Evolutionary conservation across 2,888 invertebrate species (phyloP).

Genomic region (Ormyrus thymus): DNA sequence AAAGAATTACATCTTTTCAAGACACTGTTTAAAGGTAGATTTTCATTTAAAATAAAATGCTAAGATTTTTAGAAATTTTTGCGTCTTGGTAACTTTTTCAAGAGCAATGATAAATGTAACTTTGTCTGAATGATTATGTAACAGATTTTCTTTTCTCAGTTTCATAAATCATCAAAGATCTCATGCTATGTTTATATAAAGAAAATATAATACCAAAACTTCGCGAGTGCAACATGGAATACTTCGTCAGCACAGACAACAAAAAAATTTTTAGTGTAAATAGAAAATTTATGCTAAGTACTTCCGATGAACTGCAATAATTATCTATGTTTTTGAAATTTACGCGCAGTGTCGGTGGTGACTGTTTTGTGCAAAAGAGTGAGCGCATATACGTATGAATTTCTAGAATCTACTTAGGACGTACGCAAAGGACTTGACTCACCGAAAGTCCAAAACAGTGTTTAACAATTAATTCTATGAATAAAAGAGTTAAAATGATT

Average conservation of each 20-base stretch:
- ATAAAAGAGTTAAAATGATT: constrained; percentile 44
- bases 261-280: constrained; percentile 40
- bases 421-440: background rate
- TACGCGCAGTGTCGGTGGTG: constrained; percentile 40
- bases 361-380: constrained; percentile 33
- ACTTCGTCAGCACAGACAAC: constrained; percentile 4
- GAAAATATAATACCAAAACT: constrained; percentile 3
- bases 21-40: too few species aligned
- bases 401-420: constrained; percentile 18
- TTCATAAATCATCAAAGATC: background rate
- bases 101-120: too few species aligned
- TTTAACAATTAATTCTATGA: constrained; percentile 45
- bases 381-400: constrained; percentile 5
- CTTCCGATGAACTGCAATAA: constrained; percentile 29
- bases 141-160: background rate
- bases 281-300: constrained; percentile 23
- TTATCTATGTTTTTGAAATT: constrained; percentile 7
- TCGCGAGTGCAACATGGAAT: background rate
- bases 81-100: too few species aligned
- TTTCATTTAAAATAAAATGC: too few species aligned
- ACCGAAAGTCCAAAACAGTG: constrained; percentile 23
- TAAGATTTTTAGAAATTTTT: too few species aligned
- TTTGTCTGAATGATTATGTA: too few species aligned
- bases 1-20: too few species aligned
- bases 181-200: background rate